Evolutionary conservation across 2,113 vertebrate genomes (phyloP), one percentile per base, ranked within the genome.

Genomic region (Gopherus flavomarginatus): DNA sequence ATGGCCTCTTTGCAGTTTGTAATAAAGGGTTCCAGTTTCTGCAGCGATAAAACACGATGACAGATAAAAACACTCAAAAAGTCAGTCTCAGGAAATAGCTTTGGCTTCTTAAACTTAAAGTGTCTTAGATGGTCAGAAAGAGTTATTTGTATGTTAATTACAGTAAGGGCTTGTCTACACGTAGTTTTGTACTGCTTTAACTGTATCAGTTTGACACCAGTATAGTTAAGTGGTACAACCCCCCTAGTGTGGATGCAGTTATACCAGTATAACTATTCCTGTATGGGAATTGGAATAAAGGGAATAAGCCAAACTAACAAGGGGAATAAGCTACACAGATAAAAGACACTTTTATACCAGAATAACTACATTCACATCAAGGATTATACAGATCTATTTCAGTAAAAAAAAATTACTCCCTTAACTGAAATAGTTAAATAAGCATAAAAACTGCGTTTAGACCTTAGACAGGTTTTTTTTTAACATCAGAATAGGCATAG

Each of bases 1-100:
- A 99, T 96, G 81, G 99, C 98, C 3, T 93, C 91, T 24, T 97
- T 97, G 83, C 99, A 99, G 91, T 98, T 98, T 84, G 93, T 92
- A 86, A 98, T 97, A 94, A 99, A 99, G 12, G 98, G 97, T 84
- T 99, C 99, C 42, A 99, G 98, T 98, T 98, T 99, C 98, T 99
- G 11, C 12, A 26, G 24, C 22, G 13, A 47, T 42, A 54, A 54
- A 62, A 72, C 47, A 89, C 21, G 54, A 59, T 4, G 65, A 69
- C 3, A 24, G 7, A 13, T 42, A 35, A 69, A 90, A 62, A 83
- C 1, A 4, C 21, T 19, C 57, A 49, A 29, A 69, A 29, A 62
- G 29, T 93, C 53, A 85, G 5, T 50, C 44, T 53, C 81, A 62
- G 50, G 19, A 79, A 53, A 42, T 14, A 47, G 72, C 75, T 52